A percentile compares a stretch with the other conserved stretches of the same genome.
Evolutionary conservation across 1,140 invertebrate genomes (phyloP).

Genomic region (Eumaeus atala): DNA sequence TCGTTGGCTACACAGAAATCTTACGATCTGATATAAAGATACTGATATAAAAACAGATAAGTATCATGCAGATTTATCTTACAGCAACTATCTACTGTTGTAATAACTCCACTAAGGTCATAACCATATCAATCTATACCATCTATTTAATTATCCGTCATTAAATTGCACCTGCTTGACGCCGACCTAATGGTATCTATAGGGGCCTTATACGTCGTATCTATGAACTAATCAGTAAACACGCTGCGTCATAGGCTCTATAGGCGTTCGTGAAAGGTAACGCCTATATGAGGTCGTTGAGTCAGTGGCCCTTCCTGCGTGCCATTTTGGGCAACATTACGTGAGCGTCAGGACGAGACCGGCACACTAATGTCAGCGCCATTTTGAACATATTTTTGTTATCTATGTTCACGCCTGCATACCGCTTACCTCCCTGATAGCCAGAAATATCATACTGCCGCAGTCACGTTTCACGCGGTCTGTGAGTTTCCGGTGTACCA

Average conservation of each 20-base stretch:
- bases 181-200: no score
- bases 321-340: constrained; percentile 52
- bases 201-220: no score
- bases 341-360: constrained; percentile 43
- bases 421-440: no score
- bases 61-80: constrained; percentile 2
- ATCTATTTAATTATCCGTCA: constrained; percentile 3
- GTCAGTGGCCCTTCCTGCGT: constrained; percentile 55
- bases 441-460: no score
- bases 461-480: no score
- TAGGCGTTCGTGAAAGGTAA: no score
- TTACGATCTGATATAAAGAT: background rate
- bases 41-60: background rate
- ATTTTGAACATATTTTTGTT: background rate
- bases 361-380: constrained; percentile 41
- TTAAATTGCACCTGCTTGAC: constrained; percentile 13
- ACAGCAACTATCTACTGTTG: background rate
- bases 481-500: no score
- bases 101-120: constrained; percentile 1
- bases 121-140: constrained; percentile 1
- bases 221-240: no score
- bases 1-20: no score
- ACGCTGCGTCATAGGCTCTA: no score
- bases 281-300: constrained; percentile 43
- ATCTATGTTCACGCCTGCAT: no score